Conservation (phyloP, 2,113 vertebrate species). For the Mustela nigripes region DNA sequence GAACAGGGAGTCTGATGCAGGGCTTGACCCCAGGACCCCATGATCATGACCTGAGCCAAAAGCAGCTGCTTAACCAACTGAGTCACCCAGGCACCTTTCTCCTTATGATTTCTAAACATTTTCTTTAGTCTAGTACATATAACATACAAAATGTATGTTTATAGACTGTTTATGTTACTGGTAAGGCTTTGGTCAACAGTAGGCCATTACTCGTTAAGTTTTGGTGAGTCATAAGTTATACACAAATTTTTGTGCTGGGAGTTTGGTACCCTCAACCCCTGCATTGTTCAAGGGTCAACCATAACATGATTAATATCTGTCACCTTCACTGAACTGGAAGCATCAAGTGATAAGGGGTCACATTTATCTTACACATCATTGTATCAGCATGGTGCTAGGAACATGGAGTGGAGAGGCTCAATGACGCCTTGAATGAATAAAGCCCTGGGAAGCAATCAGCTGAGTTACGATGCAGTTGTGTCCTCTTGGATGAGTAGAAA, state of each 20-base stretch:
- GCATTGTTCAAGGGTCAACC: background rate
- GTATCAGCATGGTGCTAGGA: accelerated
- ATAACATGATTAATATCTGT: background rate
- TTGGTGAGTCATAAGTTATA: background rate
- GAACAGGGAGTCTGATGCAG: background rate
- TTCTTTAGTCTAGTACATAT: background rate
- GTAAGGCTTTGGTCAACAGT: background rate
- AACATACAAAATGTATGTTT: background rate
- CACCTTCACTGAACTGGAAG: background rate
- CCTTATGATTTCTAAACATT: background rate
- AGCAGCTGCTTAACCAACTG: background rate
- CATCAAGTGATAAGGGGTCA: accelerated
- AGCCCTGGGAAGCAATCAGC: background rate
- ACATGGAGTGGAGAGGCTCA: accelerated
- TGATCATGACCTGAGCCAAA: background rate
- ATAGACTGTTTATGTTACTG: background rate
- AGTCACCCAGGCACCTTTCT: background rate
- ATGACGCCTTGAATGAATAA: background rate
- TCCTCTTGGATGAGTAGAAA: background rate
- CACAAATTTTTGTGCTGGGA: background rate
- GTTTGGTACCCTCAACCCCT: background rate
- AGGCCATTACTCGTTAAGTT: background rate
- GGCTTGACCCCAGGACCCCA: background rate
- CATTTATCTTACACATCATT: background rate
- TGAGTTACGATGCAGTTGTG: background rate